A percentile compares a stretch with the other conserved stretches of the same genome.
phyloP scores from a whole-genome alignment of 2,888 invertebrate genomes.

The Oscheius sp. region DNA sequence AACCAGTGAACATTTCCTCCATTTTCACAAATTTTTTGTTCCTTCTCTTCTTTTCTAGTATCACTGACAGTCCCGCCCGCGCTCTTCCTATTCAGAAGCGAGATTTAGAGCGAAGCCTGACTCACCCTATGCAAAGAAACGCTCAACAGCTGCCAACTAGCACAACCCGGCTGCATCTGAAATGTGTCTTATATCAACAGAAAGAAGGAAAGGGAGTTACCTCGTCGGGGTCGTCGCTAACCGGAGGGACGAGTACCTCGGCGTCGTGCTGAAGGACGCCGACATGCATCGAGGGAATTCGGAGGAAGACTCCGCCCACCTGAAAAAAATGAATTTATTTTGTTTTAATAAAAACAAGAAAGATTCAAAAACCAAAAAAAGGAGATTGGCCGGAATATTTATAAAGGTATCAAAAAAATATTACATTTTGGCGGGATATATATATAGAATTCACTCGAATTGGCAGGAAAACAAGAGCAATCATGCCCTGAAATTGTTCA shows the following conservation, averaged over 20 bases:
- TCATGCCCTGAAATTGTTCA: background rate
- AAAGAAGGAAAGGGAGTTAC: background rate
- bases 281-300: slow-evolving; percentile 26
- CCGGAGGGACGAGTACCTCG: slow-evolving; percentile 33
- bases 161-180: slow-evolving; percentile 31
- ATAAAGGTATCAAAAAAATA: too few relatives aligned
- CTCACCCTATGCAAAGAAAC: slow-evolving; percentile 66
- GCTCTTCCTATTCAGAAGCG: background rate
- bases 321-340: slow-evolving; percentile 16
- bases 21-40: background rate
- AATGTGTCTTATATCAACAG: background rate
- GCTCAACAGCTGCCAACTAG: slow-evolving; percentile 65
- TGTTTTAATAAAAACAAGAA: background rate
- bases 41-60: background rate
- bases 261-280: slow-evolving; percentile 10
- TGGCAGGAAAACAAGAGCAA: background rate
- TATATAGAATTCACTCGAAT: too few relatives aligned
- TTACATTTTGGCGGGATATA: too few relatives aligned
- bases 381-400: background rate
- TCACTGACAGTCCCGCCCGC: too few relatives aligned
- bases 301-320: slow-evolving; percentile 2
- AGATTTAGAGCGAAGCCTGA: too few relatives aligned
- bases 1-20: background rate
- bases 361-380: background rate
- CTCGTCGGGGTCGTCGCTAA: slow-evolving; percentile 27